Evolutionary conservation across 2,797 vertebrate species (phyloP), one percentile per base, ranked within the genome.

Genomic region (Dipus sagitta): DNA sequence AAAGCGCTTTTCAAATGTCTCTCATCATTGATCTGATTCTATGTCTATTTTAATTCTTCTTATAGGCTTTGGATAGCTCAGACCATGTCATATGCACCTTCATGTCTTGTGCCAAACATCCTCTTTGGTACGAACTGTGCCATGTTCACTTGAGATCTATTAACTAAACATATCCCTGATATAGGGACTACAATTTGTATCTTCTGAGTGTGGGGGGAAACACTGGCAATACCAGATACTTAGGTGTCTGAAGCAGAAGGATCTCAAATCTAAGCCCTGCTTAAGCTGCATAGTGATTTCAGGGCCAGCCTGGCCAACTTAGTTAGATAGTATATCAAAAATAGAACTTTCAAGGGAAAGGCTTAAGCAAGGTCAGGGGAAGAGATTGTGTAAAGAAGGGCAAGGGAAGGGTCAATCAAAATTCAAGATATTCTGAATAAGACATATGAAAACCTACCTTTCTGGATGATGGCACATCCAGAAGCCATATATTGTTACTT

Each of bases 101-200:
- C 76, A 17, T 18, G 24, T 62, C 30, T 21, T 68, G 24, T 28
- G 58, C 15, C 42, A 89, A n/a, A 80, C 2, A 74, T 6, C 21
- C 3, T 11, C 1, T 32, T 32, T 58, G 42, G 10, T 60, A 8
- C 23, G 28, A 47, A 67, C 3, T 24, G 18, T 52, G 78, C 54
- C 9, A 24, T 85, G 65, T 4, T 62, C 26, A 52, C 4, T 52
- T 14, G n/a, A 75, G 9, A 3, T 52, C 72, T 58, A 67, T 70
- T 78, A 92, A 92, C 74, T 78, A 92, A 92, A 78, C 62, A 76
- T 1, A 54, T 71, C 20, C 87, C 6, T 85, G 54, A 72, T 32
- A 12, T 74, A 58, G 64, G 26, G 75, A 94, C 81, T 67, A 72
- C 82, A 65, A 23, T 87, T 84, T 68, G n/a, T 54, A 60, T 79